phyloP scores from a whole-genome alignment of 2,113 vertebrate genomes.

The Mystacornis crossleyi region DNA sequence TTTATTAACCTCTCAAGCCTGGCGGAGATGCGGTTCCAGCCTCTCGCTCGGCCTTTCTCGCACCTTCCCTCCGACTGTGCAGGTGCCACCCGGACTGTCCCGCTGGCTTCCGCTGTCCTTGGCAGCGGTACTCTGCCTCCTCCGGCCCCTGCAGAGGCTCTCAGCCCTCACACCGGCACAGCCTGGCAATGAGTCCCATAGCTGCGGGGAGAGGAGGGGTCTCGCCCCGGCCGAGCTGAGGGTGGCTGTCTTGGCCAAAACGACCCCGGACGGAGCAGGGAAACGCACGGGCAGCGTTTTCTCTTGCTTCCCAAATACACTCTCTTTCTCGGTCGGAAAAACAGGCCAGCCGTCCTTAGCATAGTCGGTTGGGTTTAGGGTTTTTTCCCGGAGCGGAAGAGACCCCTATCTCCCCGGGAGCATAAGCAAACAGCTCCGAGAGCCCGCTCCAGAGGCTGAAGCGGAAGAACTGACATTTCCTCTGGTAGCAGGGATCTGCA shows the following conservation, averaged over 20 bases:
- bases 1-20: constrained; percentile 60
- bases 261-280: not conserved
- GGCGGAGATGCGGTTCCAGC: not conserved
- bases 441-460: constrained; percentile 35
- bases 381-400: constrained; percentile 10
- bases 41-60: not conserved
- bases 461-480: constrained; percentile 68
- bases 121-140: not conserved
- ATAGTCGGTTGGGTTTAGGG: not conserved
- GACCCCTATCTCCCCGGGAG: not conserved
- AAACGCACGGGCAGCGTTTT: not conserved
- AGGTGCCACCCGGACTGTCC: not conserved
- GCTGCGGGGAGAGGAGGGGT: not conserved
- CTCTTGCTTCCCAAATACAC: not conserved
- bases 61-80: not conserved
- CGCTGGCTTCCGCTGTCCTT: not conserved
- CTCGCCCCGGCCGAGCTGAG: not conserved
- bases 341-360: not conserved
- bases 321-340: not conserved
- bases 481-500: constrained; percentile 52
- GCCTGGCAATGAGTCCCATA: not conserved
- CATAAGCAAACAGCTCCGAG: constrained; percentile 7
- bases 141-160: not conserved
- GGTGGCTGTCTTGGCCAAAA: not conserved
- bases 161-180: not conserved